phyloP scores from a whole-genome alignment of 2,113 vertebrate species.

The Bubo scandiacus region DNA sequence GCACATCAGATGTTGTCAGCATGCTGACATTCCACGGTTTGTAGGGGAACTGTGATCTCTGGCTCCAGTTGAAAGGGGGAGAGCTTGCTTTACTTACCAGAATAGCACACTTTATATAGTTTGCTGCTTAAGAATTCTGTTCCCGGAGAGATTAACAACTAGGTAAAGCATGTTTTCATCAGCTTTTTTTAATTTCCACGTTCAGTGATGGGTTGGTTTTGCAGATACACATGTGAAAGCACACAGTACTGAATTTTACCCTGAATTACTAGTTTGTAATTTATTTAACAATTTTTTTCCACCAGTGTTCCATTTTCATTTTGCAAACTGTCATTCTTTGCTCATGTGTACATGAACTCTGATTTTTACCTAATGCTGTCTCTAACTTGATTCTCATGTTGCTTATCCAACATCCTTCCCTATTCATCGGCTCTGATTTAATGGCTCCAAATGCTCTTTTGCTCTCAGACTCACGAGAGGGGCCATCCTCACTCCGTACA shows the following conservation, averaged over 20 bases:
- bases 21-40: neutral
- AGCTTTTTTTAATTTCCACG: neutral
- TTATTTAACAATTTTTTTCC: neutral
- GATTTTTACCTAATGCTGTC: neutral
- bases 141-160: neutral
- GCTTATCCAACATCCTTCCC: neutral
- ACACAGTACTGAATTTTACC: neutral
- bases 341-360: neutral
- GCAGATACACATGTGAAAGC: neutral
- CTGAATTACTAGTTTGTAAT: neutral
- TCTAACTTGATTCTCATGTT: neutral
- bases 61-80: neutral
- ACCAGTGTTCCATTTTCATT: neutral
- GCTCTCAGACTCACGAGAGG: neutral
- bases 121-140: neutral
- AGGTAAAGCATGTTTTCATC: neutral
- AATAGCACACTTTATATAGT: neutral
- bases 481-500: neutral
- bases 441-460: neutral
- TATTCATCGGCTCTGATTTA: neutral
- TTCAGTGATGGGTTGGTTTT: neutral
- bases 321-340: fast-evolving
- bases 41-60: neutral
- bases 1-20: neutral
- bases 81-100: neutral